These are phyloP conservation scores for Naja naja DNA, from an alignment of 2,113 vertebrate species.

Conservation along the genomic window DNA sequence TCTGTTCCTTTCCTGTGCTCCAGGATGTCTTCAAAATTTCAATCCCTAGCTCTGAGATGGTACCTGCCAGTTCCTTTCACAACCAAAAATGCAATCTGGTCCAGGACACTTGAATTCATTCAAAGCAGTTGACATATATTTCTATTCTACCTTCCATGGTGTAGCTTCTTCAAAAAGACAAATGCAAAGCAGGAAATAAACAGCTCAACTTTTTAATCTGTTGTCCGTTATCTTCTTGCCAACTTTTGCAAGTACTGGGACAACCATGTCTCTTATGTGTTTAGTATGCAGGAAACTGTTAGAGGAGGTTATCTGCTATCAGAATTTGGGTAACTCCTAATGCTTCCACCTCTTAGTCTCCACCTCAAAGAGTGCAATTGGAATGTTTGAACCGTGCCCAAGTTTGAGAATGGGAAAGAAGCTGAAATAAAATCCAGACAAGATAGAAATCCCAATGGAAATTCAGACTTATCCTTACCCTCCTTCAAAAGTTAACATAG, in stretches of 20 bases:
- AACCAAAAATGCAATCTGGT: not conserved
- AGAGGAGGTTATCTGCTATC: not conserved
- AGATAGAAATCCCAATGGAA: not conserved
- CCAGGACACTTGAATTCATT: not conserved
- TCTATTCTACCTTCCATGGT: not conserved
- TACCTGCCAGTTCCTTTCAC: not conserved
- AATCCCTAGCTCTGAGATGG: not conserved
- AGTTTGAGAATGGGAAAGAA: not conserved
- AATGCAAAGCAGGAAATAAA: not conserved
- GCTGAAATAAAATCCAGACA: not conserved
- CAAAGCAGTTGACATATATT: not conserved
- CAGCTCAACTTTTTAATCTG: not conserved
- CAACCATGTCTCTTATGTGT: not conserved
- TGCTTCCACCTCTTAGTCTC: not conserved
- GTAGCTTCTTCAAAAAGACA: not conserved
- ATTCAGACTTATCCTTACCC: not conserved
- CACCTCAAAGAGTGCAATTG: not conserved
- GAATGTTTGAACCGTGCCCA: not conserved
- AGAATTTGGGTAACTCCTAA: not conserved
- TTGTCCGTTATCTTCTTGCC: not conserved
- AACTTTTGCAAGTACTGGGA: not conserved
- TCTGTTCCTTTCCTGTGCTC: not conserved
- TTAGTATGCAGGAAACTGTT: not conserved
- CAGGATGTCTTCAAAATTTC: not conserved
- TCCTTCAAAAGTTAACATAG: not conserved